These are phyloP conservation scores for Eulemur mongoz DNA, from an alignment of 2,797 vertebrate species.

Conservation along the genomic window DNA sequence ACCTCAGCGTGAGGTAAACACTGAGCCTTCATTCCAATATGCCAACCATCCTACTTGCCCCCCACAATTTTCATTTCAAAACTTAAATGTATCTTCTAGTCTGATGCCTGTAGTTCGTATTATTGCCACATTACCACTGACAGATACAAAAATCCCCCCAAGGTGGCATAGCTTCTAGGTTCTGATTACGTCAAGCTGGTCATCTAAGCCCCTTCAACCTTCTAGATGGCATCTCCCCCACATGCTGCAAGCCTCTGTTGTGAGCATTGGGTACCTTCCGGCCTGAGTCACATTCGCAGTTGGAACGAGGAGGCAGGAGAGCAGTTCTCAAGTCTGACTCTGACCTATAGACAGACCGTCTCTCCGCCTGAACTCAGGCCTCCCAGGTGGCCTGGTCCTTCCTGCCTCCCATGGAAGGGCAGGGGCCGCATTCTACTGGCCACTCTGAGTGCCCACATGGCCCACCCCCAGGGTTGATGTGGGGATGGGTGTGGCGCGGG, in stretches of 20 bases:
- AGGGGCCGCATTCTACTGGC: background rate
- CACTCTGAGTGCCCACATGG: rapidly evolving
- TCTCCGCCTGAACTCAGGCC: background rate
- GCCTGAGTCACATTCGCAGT: background rate
- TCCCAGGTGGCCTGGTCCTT: background rate
- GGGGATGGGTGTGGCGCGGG: no score
- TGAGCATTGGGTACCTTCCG: background rate
- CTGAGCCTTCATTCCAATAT: background rate
- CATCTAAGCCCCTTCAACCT: background rate
- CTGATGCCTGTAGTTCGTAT: background rate
- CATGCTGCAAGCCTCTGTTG: background rate
- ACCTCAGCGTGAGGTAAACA: background rate
- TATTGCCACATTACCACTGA: background rate
- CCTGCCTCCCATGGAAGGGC: background rate
- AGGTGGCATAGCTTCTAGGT: background rate
- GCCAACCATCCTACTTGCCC: background rate
- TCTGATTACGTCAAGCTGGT: background rate
- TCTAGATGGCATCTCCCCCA: background rate
- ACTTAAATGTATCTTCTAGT: background rate
- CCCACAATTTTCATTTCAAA: background rate
- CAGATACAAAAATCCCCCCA: background rate
- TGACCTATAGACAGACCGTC: background rate
- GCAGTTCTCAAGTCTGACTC: background rate
- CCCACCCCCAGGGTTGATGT: rapidly evolving
- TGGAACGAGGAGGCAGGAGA: background rate